Evolutionary conservation across 2,888 invertebrate species (phyloP), one percentile per base, ranked within the genome.

Genomic region (Hypomecis punctinalis): DNA sequence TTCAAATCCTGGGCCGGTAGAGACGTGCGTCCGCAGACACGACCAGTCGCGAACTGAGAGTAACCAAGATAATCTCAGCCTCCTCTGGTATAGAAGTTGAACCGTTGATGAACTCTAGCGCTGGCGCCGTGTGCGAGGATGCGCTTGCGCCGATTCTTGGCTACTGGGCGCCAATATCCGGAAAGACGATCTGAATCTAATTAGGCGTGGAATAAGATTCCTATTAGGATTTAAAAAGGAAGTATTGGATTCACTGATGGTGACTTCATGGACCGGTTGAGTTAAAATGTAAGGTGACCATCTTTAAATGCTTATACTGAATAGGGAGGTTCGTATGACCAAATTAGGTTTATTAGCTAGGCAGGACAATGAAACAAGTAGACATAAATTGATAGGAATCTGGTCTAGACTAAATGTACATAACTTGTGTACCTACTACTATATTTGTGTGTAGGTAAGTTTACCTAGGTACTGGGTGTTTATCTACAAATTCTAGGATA

Each of bases 11-110:
- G 69, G 66, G 35, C 59, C 71, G 67, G 71, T 65, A 68, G 73
- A 48, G 70, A 73, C 71, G 77, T 84, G 83, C 80, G 84, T 82
- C 71, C 83, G 81, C 85, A 79, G 77, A 78, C 86, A 85, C 84
- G 74, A 82, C 72, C 78, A 77, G 71, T 80, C 82, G 85, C 84
- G 81, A 79, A 89, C 89, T 88, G 84, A 78, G 61, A 67, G 47
- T 6, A 23, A 23, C 23, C 23, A 23, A 23, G 43, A 3, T 46
- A n/a, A 42, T 43, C 42, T 11, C 49, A 42, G 46, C 49, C 46
- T 39, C 35, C 49, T 49, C 36, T 23, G 57, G 56, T 39, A 37
- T 55, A 56, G 45, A 39, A 37, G 56, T 53, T 66, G 61, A 67
- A 70, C 64, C 53, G 62, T 48, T 58, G 67, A 55, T 71, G 73